Base-by-base conservation (phyloP, 2,113 vertebrate species). In the Petroica traversi region DNA sequence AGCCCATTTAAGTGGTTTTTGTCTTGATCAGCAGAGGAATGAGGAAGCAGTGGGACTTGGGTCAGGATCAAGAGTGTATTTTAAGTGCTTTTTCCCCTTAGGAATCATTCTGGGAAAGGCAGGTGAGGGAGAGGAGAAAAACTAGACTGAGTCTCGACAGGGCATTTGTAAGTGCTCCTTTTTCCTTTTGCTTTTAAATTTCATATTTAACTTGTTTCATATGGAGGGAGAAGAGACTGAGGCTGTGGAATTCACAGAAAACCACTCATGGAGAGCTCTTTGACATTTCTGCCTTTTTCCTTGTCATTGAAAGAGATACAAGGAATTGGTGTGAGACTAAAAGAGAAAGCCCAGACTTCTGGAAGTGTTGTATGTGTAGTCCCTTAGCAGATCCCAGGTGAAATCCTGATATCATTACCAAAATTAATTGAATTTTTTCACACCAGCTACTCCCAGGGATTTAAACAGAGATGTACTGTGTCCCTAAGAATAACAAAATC, bases 81-180 rank as follows among this genome's bases (percentile, higher is more conserved):
- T 88, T 92, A 94, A 97, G 95, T 96, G 85, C 63, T 88, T 94
- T 88, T 88, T 46, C 8, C n/a, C 68, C 79, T 80, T 20, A 88
- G 88, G 95, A 93, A 71, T 81, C 48, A 72, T 89, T 95, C 88
- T 86, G 72, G 57, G 34, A 94, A 95, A 81, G 40, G 40, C 25
- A 68, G 40, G 78, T 61, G 41, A 92, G 72, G 74, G 36, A 78
- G 63, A 95, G 19, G 17, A 85, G 36, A 45, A 95, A 88, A 93
- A 59, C 33, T 66, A 89, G 41, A 62, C n/a, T 67, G 34, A 90
- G 11, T 43, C 33, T 94, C 16, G 14, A 62, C 51, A 88, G 28
- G 7, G 23, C 8, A 34, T 69, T 93, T 85, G 6, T 85, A 80
- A 94, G 28, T 59, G 59, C 19, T 95, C 7, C 45, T 91, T 91